Conservation (phyloP, 1,140 invertebrate species). For the Bombus cullumanus region DNA sequence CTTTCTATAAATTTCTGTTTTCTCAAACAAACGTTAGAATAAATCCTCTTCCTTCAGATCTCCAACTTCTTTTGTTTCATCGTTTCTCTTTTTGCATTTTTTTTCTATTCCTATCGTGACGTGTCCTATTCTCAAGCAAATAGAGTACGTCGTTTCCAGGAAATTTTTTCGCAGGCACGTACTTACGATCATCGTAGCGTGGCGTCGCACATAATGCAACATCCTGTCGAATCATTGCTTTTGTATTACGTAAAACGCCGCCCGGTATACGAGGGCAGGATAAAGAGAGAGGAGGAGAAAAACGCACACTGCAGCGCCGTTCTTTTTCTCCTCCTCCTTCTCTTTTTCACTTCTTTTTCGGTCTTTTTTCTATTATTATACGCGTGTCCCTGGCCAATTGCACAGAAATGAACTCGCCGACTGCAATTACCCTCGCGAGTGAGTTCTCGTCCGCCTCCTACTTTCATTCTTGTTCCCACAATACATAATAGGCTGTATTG, state of each 20-base stretch:
- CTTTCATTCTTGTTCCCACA: constrained; percentile 30
- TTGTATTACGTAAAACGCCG: constrained; percentile 1
- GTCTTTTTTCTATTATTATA: background rate
- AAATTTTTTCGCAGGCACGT: background rate
- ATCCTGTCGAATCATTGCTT: constrained; percentile 40
- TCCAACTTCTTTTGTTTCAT: background rate
- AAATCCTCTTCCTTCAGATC: background rate
- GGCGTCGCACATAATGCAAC: constrained; percentile 26
- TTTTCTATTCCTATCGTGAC: no score
- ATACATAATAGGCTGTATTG: constrained; percentile 10
- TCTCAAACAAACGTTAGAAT: background rate
- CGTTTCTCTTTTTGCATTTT: background rate
- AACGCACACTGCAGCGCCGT: background rate
- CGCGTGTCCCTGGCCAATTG: constrained; percentile 20
- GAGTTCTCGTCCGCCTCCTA: constrained; percentile 7
- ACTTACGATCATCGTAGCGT: constrained; percentile 13
- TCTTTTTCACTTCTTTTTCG: background rate
- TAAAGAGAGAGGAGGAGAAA: background rate
- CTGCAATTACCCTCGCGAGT: constrained; percentile 24
- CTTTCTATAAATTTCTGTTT: background rate
- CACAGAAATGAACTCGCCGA: constrained; percentile 23
- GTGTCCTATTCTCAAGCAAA: background rate
- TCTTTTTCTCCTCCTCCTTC: background rate
- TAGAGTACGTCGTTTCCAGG: background rate
- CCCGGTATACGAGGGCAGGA: no score